These are phyloP conservation scores for Anthopleura sola DNA, from an alignment of 64 coral and sea anemone genomes.

Conservation along the genomic window DNA sequence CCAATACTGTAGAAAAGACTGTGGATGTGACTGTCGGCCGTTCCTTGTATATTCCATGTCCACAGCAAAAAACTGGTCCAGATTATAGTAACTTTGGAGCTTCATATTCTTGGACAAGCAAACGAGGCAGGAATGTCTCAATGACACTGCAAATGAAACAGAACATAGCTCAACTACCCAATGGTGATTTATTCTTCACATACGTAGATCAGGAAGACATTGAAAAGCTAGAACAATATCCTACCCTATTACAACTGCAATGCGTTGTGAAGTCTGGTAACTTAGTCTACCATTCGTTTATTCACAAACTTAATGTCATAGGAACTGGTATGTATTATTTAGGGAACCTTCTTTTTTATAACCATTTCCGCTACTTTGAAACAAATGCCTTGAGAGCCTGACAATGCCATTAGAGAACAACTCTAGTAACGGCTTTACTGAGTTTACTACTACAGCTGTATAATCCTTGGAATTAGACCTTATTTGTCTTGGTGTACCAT, in stretches of 20 bases:
- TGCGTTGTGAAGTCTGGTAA: slow-evolving; percentile 30
- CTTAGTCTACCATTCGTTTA: not conserved
- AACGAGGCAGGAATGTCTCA: not conserved
- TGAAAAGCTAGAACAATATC: not conserved
- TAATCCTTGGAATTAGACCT: too few species aligned
- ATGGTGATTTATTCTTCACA: slow-evolving; percentile 26
- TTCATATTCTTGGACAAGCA: not conserved
- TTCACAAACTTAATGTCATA: not conserved
- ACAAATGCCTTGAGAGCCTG: too few species aligned
- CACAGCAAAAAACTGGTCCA: not conserved
- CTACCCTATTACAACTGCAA: not conserved
- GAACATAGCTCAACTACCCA: not conserved
- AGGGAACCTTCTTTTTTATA: too few species aligned
- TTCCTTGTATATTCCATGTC: not conserved
- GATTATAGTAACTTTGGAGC: not conserved
- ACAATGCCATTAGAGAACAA: too few species aligned
- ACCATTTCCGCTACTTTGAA: too few species aligned
- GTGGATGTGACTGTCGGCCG: not conserved
- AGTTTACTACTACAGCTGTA: too few species aligned
- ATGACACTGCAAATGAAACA: not conserved
- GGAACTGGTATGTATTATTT: not conserved
- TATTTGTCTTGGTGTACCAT: too few species aligned
- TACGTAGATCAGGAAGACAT: slow-evolving; percentile 21
- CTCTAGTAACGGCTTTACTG: too few species aligned
- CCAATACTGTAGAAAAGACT: not conserved